These are phyloP conservation scores for Halotydeus destructor DNA, from an alignment of 1,140 invertebrate genomes.

Conservation along the genomic window DNA sequence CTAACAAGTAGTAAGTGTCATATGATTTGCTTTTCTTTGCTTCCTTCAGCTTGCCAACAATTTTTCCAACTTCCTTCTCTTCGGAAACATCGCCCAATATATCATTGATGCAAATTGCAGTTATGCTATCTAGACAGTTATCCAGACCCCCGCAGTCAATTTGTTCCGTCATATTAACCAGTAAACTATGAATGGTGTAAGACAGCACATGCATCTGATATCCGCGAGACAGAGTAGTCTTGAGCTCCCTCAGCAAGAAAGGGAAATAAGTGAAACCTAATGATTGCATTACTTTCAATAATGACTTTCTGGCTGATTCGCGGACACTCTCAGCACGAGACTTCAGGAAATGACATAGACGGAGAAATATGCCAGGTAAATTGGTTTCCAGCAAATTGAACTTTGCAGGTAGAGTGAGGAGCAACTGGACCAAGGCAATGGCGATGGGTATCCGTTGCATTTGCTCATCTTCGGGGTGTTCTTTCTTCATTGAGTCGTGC, in stretches of 20 bases:
- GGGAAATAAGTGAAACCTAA: constrained; percentile 61
- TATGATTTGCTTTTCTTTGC: constrained; percentile 49
- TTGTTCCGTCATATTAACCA: constrained; percentile 41
- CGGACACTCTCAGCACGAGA: constrained; percentile 71
- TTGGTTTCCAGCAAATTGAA: constrained; percentile 44
- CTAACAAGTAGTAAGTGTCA: constrained; percentile 57
- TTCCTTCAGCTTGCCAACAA: constrained; percentile 44
- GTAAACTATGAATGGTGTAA: constrained; percentile 61
- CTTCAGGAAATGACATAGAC: constrained; percentile 31
- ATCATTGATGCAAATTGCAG: constrained; percentile 64
- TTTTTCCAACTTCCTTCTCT: constrained; percentile 71
- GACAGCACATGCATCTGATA: constrained; percentile 83
- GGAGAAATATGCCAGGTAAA: constrained; percentile 31
- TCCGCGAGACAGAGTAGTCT: constrained; percentile 54
- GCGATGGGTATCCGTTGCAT: constrained; percentile 73
- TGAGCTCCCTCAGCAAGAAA: constrained; percentile 55
- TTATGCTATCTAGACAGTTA: constrained; percentile 45
- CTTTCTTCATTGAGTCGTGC: constrained; percentile 7
- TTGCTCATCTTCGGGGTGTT: constrained; percentile 48
- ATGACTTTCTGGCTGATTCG: constrained; percentile 56
- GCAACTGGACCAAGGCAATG: constrained; percentile 67
- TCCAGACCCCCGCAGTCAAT: constrained; percentile 53
- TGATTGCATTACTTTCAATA: constrained; percentile 65
- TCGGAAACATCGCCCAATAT: constrained; percentile 66
- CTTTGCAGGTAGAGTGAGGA: constrained; percentile 57